Base-by-base conservation (phyloP, 1,140 invertebrate genomes). In the Pinna nobilis region DNA sequence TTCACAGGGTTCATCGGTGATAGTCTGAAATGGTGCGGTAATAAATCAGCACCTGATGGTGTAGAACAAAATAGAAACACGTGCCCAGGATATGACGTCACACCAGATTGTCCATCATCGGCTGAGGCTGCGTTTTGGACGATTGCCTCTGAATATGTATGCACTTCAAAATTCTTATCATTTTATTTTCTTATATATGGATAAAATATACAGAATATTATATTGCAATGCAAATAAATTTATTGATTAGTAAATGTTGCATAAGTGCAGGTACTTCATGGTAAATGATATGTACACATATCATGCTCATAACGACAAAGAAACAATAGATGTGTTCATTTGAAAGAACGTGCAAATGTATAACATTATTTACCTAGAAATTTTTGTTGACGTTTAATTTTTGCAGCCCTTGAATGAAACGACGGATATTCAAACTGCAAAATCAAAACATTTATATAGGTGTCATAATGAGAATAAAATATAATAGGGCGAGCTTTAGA, bases 121-220 rank as follows among this genome's bases (percentile, higher is more conserved):
- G 44, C 63, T 4, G 63, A 65, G 23, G 47, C 41, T 20, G 41
- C 63, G 28, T 65, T 65, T 41, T 65, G 63, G 63, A 23, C 63
- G 5, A 32, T 28, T 30, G 23, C 63, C 18, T 65, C 63, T 0
- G 44, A 65, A 20, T 50, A 20, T 65, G 63, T 65, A 50, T 13
- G 39, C 7, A 4, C 28, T 35, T 20, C 1, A 37, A 5, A 33
- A 18, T n/a, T 32, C 9, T 59, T 6, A 25, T 32, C 1, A 15
- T 30, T n/a, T 13, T n/a, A 11, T 35, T n/a, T 20, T 53, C 13
- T 20, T 20, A 53, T 11, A 53, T 18, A 20, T 20, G 20, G 20
- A 15, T 18, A 47, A 20, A 47, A 18, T 18, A 6, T 47, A 18
- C 2, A 53, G 11, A 53, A 20, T 20, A 53, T 20, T 53, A 25